phyloP scores from a whole-genome alignment of 2,113 vertebrate species.

The Albula glossodonta region DNA sequence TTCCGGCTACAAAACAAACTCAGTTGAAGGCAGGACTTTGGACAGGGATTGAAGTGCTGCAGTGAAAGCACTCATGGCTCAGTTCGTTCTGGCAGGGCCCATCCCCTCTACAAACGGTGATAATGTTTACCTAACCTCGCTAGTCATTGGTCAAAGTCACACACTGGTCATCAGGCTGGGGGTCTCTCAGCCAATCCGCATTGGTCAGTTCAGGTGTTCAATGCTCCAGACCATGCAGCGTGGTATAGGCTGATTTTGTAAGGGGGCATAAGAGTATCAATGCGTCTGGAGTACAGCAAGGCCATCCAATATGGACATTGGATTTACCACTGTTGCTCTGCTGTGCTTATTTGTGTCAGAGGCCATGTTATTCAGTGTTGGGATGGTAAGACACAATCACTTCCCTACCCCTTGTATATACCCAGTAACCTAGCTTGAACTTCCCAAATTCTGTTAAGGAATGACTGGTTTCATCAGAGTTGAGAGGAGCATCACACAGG shows the following conservation, averaged over 20 bases:
- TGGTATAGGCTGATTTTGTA: constrained; percentile 4
- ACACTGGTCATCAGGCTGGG: background rate
- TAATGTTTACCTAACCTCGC: constrained; percentile 1
- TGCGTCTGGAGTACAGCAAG: background rate
- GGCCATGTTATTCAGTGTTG: background rate
- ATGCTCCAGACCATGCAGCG: background rate
- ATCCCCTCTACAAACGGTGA: background rate
- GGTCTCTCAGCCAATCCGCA: constrained; percentile 8
- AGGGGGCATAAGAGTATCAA: background rate
- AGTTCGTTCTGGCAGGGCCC: constrained; percentile 14
- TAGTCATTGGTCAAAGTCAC: constrained; percentile 9
- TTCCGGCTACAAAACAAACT: background rate
- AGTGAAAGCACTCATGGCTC: background rate
- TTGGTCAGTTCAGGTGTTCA: background rate
- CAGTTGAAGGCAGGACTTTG: constrained; percentile 1
- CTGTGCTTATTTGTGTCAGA: background rate
- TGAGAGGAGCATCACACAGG: background rate
- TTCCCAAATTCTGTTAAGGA: background rate
- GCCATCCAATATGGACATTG: background rate
- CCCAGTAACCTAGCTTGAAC: background rate
- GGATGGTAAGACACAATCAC: too few relatives aligned
- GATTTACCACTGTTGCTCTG: background rate
- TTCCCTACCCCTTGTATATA: too few relatives aligned
- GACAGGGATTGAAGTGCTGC: background rate
- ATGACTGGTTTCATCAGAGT: background rate